Conservation (phyloP, 2,113 vertebrate genomes). For the Desmodus rotundus region DNA sequence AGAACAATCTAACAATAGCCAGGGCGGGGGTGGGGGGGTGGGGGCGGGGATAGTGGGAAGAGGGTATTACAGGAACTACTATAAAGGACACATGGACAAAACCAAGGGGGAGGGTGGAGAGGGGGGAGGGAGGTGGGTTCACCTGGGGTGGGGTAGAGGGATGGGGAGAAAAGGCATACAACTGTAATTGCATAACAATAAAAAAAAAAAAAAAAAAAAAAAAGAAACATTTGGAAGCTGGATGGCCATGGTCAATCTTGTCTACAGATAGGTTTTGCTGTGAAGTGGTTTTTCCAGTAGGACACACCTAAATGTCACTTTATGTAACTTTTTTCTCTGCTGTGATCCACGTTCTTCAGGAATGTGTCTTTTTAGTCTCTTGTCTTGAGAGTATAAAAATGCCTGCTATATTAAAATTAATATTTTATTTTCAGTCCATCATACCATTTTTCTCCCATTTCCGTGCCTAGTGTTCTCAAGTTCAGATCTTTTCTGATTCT, state of each 20-base stretch:
- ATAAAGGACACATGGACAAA: no score
- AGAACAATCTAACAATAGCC: no score
- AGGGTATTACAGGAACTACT: no score
- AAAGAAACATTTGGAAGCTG: background rate
- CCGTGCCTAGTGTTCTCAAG: background rate
- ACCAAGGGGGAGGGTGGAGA: no score
- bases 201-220: no score
- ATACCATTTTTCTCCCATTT: background rate
- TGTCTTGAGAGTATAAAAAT: background rate
- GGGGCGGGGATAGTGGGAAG: no score
- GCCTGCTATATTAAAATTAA: background rate
- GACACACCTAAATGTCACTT: background rate
- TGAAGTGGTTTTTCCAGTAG: background rate
- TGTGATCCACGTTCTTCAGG: background rate
- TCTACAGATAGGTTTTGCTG: background rate
- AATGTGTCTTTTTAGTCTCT: background rate
- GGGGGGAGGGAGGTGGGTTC: no score
- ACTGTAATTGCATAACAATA: no score
- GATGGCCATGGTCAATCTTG: background rate
- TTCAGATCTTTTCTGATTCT: background rate
- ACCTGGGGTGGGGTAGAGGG: no score
- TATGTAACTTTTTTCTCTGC: background rate
- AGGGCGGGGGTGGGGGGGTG: no score
- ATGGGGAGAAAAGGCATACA: no score
- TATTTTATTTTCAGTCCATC: background rate